phyloP scores from a whole-genome alignment of 2,113 vertebrate species.

The Fulica atra region DNA sequence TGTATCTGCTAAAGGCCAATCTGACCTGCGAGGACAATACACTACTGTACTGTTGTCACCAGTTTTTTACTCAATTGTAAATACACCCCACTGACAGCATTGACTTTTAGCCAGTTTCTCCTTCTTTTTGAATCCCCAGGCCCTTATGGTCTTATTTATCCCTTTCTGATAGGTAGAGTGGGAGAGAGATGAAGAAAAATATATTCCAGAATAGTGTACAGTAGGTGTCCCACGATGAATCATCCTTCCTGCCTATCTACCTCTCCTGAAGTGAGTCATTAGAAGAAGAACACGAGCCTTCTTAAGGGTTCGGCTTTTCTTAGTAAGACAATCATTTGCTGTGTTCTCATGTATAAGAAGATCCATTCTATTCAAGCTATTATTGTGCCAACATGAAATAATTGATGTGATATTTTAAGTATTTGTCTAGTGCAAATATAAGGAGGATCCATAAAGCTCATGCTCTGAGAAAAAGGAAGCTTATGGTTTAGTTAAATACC shows the following conservation, averaged over 20 bases:
- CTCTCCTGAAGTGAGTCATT: constrained; percentile 69
- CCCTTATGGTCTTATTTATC: constrained; percentile 41
- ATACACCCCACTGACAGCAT: neutral
- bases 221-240: constrained; percentile 63
- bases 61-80: neutral
- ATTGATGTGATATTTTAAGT: constrained; percentile 50
- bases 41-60: neutral
- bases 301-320: constrained; percentile 59
- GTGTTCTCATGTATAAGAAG: constrained; percentile 29
- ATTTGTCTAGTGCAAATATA: constrained; percentile 51
- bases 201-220: constrained; percentile 64
- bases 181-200: constrained; percentile 62
- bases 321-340: constrained; percentile 50
- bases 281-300: constrained; percentile 51
- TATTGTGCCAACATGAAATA: constrained; percentile 59
- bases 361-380: constrained; percentile 33
- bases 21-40: neutral
- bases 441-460: neutral
- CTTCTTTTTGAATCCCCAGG: neutral
- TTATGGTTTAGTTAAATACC: neutral
- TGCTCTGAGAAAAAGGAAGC: neutral
- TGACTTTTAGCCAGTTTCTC: constrained; percentile 10
- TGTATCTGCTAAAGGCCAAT: neutral
- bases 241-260: constrained; percentile 66
- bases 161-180: constrained; percentile 59